phyloP scores from a whole-genome alignment of 2,113 vertebrate species.

The Brienomyrus brachyistius region DNA sequence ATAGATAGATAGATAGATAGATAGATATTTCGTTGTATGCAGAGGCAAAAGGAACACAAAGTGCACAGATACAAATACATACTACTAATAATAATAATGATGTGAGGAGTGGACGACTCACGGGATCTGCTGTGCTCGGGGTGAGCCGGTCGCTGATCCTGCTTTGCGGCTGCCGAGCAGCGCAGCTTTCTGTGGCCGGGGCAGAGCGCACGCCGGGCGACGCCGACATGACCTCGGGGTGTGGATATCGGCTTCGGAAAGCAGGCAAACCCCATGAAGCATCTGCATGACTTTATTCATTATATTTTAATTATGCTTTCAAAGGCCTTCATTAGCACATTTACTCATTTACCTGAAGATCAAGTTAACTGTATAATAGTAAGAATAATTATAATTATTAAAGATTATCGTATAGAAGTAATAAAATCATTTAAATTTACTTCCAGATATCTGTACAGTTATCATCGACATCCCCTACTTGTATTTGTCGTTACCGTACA shows the following conservation, averaged over 20 bases:
- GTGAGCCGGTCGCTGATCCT: constrained; percentile 70
- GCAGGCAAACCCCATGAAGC: not conserved
- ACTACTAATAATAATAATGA: not conserved
- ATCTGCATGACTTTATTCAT: not conserved
- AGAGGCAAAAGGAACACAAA: not conserved
- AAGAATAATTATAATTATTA: not conserved
- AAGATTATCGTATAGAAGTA: not conserved
- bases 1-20: not conserved
- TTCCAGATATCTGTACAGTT: not conserved
- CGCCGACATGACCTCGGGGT: not conserved
- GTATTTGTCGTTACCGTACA: not conserved
- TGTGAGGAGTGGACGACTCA: constrained; percentile 38
- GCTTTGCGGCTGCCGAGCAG: not conserved
- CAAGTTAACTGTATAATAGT: not conserved
- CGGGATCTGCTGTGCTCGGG: constrained; percentile 72
- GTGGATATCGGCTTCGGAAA: not conserved
- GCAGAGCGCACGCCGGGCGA: not conserved
- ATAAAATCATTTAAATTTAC: not conserved
- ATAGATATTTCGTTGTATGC: not conserved
- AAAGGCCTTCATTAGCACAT: not conserved
- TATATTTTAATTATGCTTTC: not conserved
- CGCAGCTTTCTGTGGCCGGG: not conserved
- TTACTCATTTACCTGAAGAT: not conserved
- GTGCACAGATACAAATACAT: not conserved
- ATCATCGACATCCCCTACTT: not conserved